Conservation (phyloP, 2,888 invertebrate species). For the Creontiades dilutus region DNA sequence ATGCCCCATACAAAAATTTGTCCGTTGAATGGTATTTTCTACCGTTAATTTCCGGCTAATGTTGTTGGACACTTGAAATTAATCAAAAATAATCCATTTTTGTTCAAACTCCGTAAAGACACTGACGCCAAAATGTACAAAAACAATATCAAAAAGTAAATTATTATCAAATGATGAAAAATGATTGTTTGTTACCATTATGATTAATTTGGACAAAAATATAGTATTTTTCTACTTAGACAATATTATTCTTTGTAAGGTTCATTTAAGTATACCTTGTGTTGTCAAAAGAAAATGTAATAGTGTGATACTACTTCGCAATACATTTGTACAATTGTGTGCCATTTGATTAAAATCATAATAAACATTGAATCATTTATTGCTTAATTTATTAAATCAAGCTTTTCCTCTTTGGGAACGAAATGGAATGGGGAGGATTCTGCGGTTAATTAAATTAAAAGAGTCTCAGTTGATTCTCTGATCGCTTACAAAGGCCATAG, state of each 20-base stretch:
- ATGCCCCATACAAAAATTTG: not conserved
- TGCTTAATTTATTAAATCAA: no score
- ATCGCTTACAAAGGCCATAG: no score
- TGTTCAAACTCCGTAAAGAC: slow-evolving; percentile 23
- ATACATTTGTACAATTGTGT: slow-evolving; percentile 47
- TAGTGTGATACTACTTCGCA: slow-evolving; percentile 53
- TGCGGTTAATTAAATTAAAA: no score
- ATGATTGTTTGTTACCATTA: slow-evolving; percentile 19
- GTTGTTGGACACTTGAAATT: not conserved
- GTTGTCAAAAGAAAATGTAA: slow-evolving; percentile 19
- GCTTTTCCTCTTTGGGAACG: no score
- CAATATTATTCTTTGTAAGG: not conserved
- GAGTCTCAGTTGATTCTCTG: no score
- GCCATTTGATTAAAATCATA: slow-evolving; percentile 54
- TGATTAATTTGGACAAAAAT: not conserved
- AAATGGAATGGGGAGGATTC: no score
- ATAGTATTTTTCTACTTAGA: slow-evolving; percentile 26
- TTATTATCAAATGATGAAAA: slow-evolving; percentile 5
- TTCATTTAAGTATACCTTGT: not conserved
- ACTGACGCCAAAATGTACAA: slow-evolving; percentile 61
- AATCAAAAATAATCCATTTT: not conserved
- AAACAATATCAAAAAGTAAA: slow-evolving; percentile 11
- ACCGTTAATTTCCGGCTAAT: not conserved
- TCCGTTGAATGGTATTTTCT: not conserved
- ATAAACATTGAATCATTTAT: slow-evolving; percentile 20